Percentiles rank a stretch among this genome's conserved stretches.
These are phyloP conservation scores for Eubasilissa splendida DNA, from an alignment of 2,888 invertebrate genomes.

Conservation along the genomic window DNA sequence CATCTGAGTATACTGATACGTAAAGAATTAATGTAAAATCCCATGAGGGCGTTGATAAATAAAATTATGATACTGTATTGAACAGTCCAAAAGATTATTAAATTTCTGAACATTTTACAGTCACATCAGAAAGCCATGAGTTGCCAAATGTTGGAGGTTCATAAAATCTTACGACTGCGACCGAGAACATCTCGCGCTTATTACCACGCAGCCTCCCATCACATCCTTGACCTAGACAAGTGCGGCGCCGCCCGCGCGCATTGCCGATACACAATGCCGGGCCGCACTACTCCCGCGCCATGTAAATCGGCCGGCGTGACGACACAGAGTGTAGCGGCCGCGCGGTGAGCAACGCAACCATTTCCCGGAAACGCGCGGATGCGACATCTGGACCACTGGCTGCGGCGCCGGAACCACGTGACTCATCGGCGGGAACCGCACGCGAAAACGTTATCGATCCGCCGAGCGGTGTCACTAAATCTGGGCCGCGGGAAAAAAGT, in stretches of 20 bases:
- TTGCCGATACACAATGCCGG: neutral
- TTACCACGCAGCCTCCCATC: neutral
- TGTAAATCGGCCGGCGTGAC: neutral
- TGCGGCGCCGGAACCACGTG: conserved; percentile 20
- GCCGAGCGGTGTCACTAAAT: too few relatives aligned
- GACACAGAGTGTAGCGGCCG: neutral
- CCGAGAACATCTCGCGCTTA: neutral
- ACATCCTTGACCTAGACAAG: conserved; percentile 41
- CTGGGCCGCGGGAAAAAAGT: too few relatives aligned
- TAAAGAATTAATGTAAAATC: too few relatives aligned
- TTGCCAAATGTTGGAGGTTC: too few relatives aligned
- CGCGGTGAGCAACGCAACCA: neutral
- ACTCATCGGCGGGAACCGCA: neutral
- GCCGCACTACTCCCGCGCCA: neutral
- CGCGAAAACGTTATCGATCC: neutral
- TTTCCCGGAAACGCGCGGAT: conserved; percentile 10
- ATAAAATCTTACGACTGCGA: neutral
- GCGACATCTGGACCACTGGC: conserved; percentile 10
- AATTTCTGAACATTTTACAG: too few relatives aligned
- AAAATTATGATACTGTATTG: neutral
- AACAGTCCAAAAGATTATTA: neutral
- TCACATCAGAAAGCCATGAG: too few relatives aligned
- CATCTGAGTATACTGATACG: too few relatives aligned
- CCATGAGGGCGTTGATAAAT: too few relatives aligned
- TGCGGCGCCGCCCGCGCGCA: conserved; percentile 12